Evolutionary conservation across 2,797 vertebrate species (phyloP), one percentile per base, ranked within the genome.

Genomic region (Poeciliopsis infans): DNA sequence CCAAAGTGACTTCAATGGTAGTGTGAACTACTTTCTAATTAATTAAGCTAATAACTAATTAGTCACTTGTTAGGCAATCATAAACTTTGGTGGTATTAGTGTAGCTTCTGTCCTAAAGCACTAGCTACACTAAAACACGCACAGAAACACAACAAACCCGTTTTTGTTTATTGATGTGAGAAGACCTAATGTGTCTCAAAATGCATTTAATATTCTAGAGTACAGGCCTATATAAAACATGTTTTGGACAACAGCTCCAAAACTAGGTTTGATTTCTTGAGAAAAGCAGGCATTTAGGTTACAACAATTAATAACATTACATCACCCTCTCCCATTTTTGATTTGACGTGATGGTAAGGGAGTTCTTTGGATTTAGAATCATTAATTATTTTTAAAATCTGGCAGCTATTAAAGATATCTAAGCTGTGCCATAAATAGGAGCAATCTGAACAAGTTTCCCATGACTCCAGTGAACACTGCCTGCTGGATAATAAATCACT

Each of bases 401-500:
- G 87, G 80, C 71, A 87, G 76, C 80, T 78, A 39, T 36, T 73
- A 75, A 89, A 87, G 84, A 88, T 59, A 76, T 68, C 49, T 51
- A 53, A 20, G 33, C 76, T 87, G 76, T 77, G 77, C 59, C 75
- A 74, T 91, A 90, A 91, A 91, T 87, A 79, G 88, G 12, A 79
- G 57, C 36, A 76, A 64, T 84, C 78, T 75, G 75, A 68, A 39
- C 55, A 57, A 49, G 84, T 59, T 93, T 92, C 85, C 79, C 88
- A 89, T 83, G 86, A 83, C 82, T 87, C 16, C 64, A 78, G 71
- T 82, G 70, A 86, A 87, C 77, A 49, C 72, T 88, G 87, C 85
- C 86, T 51, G 45, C 61, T 83, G 71, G 57, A 76, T 74, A 72
- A 90, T 90, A 84, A 74, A 83, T 93, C 87, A 85, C 47, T 83